These are phyloP conservation scores for Priapulus caudatus DNA, from an alignment of 2,888 invertebrate genomes.

Conservation along the genomic window DNA sequence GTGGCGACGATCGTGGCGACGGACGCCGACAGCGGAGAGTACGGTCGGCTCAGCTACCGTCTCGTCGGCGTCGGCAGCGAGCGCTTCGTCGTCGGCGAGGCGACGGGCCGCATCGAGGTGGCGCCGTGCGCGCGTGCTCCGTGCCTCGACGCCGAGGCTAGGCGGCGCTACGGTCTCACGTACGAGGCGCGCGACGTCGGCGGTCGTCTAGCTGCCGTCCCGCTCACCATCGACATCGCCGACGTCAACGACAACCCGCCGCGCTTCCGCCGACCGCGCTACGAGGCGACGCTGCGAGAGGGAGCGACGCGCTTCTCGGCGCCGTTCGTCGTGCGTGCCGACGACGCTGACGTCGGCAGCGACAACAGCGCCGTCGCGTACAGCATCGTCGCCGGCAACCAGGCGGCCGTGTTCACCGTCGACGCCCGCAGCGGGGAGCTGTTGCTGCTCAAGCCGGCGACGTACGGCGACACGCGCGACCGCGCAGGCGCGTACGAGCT, in stretches of 20 bases:
- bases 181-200: slow-evolving; percentile 70
- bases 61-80: slow-evolving; percentile 52
- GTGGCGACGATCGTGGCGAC: slow-evolving; percentile 60
- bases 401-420: slow-evolving; percentile 41
- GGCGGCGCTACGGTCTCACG: slow-evolving; percentile 64
- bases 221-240: slow-evolving; percentile 42
- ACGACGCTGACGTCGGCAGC: slow-evolving; percentile 67
- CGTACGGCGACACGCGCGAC: neutral
- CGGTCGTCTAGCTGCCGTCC: slow-evolving; percentile 36
- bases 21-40: slow-evolving; percentile 65
- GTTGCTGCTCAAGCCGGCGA: neutral
- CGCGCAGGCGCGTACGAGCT: slow-evolving; percentile 48
- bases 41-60: slow-evolving; percentile 63
- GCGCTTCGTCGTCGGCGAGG: slow-evolving; percentile 50
- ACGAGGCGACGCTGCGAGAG: slow-evolving; percentile 68
- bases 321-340: slow-evolving; percentile 58
- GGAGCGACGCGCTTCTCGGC: slow-evolving; percentile 63
- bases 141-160: slow-evolving; percentile 61
- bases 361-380: slow-evolving; percentile 63
- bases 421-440: neutral
- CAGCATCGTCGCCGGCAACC: slow-evolving; percentile 54
- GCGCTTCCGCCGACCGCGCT: slow-evolving; percentile 59
- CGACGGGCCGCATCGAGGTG: slow-evolving; percentile 54
- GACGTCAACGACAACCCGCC: slow-evolving; percentile 86
- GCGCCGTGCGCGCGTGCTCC: slow-evolving; percentile 31